A percentile compares a stretch with the other conserved stretches of the same genome.
phyloP scores from a whole-genome alignment of 2,888 invertebrate genomes.

The Ornithoptera alexandrae region DNA sequence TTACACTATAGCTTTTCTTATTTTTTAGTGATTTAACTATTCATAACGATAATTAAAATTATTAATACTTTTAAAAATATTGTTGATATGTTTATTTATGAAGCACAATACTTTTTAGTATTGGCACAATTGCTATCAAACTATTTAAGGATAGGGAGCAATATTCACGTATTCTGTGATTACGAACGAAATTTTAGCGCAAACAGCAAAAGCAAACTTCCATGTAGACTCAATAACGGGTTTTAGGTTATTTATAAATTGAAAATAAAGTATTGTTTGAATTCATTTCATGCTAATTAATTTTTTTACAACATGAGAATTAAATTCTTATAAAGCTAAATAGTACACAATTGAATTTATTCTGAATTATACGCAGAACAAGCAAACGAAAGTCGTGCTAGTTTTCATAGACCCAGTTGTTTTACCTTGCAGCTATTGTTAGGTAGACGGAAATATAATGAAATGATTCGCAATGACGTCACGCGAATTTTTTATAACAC shows the following conservation, averaged over 20 bases:
- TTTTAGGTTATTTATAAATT: not conserved
- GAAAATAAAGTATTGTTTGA: too few relatives aligned
- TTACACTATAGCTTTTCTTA: too few relatives aligned
- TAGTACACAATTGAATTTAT: not conserved
- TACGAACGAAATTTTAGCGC: not conserved
- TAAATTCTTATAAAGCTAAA: too few relatives aligned
- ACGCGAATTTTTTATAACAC: slow-evolving; percentile 22
- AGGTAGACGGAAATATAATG: slow-evolving; percentile 7
- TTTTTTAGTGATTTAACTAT: too few relatives aligned
- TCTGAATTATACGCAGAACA: not conserved
- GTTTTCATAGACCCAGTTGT: not conserved
- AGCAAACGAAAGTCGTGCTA: slow-evolving; percentile 2
- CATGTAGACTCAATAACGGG: not conserved
- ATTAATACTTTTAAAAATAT: too few relatives aligned
- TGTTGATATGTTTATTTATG: too few relatives aligned
- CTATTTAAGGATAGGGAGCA: not conserved
- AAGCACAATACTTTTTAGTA: too few relatives aligned
- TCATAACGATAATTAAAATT: too few relatives aligned
- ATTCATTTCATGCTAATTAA: too few relatives aligned
- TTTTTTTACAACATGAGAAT: too few relatives aligned
- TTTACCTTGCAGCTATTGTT: slow-evolving; percentile 9
- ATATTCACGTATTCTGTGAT: not conserved
- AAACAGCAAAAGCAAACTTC: not conserved
- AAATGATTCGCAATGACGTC: slow-evolving; percentile 21
- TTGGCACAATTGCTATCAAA: not conserved